Percentiles rank a stretch among this genome's conserved stretches.
Conservation (phyloP, 2,113 vertebrate species). For the Xyrauchen texanus region DNA sequence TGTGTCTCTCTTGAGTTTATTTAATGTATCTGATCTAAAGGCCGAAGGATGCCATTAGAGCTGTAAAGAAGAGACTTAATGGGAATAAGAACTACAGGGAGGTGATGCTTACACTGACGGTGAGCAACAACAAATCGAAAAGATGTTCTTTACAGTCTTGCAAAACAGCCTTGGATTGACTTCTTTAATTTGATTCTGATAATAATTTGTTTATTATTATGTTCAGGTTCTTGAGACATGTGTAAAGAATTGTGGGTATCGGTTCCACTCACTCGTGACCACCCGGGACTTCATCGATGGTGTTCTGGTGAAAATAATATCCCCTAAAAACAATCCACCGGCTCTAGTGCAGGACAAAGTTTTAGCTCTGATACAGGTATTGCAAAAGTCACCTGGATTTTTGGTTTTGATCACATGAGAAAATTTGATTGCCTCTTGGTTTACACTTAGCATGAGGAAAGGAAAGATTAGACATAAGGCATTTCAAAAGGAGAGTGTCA, state of each 20-base stretch:
- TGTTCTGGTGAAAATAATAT: constrained; percentile 94
- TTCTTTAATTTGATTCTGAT: background rate
- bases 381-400: background rate
- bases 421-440: background rate
- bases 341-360: constrained; percentile 98
- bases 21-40: constrained; percentile 67
- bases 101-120: constrained; percentile 95
- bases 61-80: constrained; percentile 93
- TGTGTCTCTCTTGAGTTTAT: background rate
- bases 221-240: constrained; percentile 95
- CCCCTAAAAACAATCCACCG: constrained; percentile 95
- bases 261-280: constrained; percentile 92
- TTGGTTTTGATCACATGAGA: background rate
- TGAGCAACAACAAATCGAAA: constrained; percentile 68
- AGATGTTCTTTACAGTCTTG: background rate
- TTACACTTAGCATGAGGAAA: background rate
- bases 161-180: too few relatives aligned
- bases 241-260: constrained; percentile 99
- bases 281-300: constrained; percentile 95
- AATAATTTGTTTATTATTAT: background rate
- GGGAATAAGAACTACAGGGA: constrained; percentile 97
- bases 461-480: constrained; percentile 1
- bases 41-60: constrained; percentile 95
- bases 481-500: constrained; percentile 5
- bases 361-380: constrained; percentile 93